Evolutionary conservation across 2,113 vertebrate genomes (phyloP).

Genomic region (Orientallactaga bullata): DNA sequence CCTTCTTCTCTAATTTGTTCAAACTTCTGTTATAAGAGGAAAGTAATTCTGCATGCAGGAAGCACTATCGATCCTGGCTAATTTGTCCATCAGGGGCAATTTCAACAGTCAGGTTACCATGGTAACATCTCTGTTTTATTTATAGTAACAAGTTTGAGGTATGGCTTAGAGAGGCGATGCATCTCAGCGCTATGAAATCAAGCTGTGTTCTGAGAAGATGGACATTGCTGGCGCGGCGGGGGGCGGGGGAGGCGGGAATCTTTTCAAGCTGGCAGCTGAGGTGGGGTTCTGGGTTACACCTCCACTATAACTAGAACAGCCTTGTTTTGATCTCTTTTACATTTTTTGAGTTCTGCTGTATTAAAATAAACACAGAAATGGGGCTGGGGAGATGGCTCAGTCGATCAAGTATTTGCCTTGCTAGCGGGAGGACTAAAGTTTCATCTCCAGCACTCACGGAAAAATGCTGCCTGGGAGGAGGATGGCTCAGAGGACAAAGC

Average conservation of each 20-base stretch:
- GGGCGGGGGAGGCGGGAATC: too few relatives aligned
- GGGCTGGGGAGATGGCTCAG: too few relatives aligned
- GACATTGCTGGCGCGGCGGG: too few relatives aligned
- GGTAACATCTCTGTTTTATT: slow-evolving; percentile 74
- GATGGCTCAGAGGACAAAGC: too few relatives aligned
- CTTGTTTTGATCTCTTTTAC: neutral
- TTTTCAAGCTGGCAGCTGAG: neutral
- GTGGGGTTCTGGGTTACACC: neutral
- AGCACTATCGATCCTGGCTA: slow-evolving; percentile 68
- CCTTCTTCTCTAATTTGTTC: slow-evolving; percentile 67
- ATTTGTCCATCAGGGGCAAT: slow-evolving; percentile 76
- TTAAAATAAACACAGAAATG: neutral
- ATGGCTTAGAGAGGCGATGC: slow-evolving; percentile 8
- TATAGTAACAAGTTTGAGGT: slow-evolving; percentile 78
- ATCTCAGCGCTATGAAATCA: slow-evolving; percentile 3
- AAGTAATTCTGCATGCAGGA: slow-evolving; percentile 74
- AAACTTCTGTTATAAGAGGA: slow-evolving; percentile 62
- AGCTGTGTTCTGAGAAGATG: slow-evolving; percentile 10
- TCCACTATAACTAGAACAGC: neutral
- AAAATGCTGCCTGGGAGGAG: too few relatives aligned
- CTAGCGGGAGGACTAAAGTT: too few relatives aligned
- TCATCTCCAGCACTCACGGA: too few relatives aligned
- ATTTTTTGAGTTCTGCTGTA: neutral
- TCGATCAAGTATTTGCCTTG: too few relatives aligned
- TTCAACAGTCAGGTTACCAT: slow-evolving; percentile 75